Evolutionary conservation across 2,113 vertebrate genomes (phyloP), one percentile per base, ranked within the genome.

Genomic region (Leptobrachium ailaonicum): DNA sequence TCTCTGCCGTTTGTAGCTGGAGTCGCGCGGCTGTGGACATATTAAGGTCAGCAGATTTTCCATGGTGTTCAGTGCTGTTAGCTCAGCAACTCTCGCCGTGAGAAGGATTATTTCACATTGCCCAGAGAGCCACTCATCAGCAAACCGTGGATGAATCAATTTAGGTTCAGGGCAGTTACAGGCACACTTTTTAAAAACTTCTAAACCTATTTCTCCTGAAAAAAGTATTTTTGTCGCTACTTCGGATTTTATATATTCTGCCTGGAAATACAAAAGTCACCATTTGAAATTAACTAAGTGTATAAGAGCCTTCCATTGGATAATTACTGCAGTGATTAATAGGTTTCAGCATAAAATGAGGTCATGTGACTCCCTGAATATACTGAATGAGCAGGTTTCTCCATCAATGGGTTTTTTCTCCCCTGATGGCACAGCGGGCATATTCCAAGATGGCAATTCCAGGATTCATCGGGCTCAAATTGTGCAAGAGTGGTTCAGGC

Each of bases 11-110:
- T 41, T 43, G 75, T 69, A 44, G n/a, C 4, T 47, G 58, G 63
- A 13, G 6, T 42, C 12, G 41, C 66, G 1, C 66, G 8, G 41
- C 9, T 41, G 14, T 47, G 62, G 60, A 63, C 40, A 2, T 20
- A 73, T 66, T 56, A 7, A 44, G 71, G 79, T 80, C 79, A 74
- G 79, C 79, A 75, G 47, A 73, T 66, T 80, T 68, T 53, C 47
- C 7, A 45, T 58, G 47, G 41, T 11, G 41, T 45, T 64, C 14
- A 41, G 10, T 54, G 71, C 53, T 74, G 79, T 68, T 43, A 50
- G 79, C 79, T 80, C 79, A 80, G 79, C 71, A 75, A 50, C 63
- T 80, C 50, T 67, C 13, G 60, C 47, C 62, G 79, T 60, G 50
- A 44, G 47, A 73, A 58, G 71, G 79, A 69, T 74, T 66, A 53